Base-by-base conservation (phyloP, 2,113 vertebrate species). In the Eonycteris spelaea region DNA sequence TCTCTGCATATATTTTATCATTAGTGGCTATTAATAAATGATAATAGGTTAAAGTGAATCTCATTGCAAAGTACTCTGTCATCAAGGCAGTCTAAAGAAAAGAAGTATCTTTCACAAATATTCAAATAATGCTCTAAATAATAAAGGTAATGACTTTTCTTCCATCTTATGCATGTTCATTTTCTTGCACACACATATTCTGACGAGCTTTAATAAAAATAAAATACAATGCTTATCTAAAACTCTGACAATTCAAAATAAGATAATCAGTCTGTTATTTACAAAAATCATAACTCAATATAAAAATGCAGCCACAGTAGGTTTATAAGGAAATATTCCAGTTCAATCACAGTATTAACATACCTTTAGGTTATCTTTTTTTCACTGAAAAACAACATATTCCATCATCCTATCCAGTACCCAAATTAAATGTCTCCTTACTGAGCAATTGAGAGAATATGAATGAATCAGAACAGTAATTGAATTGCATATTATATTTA, bases 161-260 rank as follows among this genome's bases (percentile, higher is more conserved):
- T 83, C 26, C 38, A 65, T 63, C 45, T 85, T 43, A 38, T 11
- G 3, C 22, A 71, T 51, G n/a, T 5, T 26, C 30, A 74, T 61
- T 82, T 95, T 51, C 48, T 2, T 77, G 53, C 53, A 84, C 10
- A 33, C 91, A 67, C 35, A 67, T 4, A 92, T 38, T 84, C 10
- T 68, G 26, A 63, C 8, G 53, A 80, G 24, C 33, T 85, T 89
- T 78, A 90, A 55, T 78, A 33, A 84, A 90, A 28, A 89, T 0
- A 45, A 85, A 75, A 65, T 59, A 83, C 18, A 73, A 90, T 53
- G 53, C 57, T 70, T 80, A 97, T 43, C 4, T 83, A 89, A 91
- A 89, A 95, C 73, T 91, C 77, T 35, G 14, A 86, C 94, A 90
- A 94, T 38, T 51, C 28, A 96, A 78, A 84, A 10, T 79, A 73